These are phyloP conservation scores for Drosophila murphyi DNA, from an alignment of 1,140 invertebrate species.

Conservation along the genomic window DNA sequence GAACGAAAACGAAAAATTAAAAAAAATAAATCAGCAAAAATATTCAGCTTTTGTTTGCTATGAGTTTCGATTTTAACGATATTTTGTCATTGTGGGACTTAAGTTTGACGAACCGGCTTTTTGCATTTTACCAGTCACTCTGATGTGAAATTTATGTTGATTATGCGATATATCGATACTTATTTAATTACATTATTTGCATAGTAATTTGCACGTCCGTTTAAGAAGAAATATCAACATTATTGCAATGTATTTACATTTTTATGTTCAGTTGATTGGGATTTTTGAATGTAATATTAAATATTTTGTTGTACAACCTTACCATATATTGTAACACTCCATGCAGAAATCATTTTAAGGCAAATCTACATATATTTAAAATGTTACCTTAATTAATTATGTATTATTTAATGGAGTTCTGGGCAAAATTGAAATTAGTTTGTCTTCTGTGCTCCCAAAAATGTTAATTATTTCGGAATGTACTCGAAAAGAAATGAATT, in stretches of 20 bases:
- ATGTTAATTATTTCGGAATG: slow-evolving; percentile 64
- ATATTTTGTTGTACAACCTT: neutral
- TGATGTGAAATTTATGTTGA: slow-evolving; percentile 30
- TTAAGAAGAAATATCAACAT: neutral
- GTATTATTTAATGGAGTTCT: neutral
- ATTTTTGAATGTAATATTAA: neutral
- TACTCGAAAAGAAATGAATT: slow-evolving; percentile 33
- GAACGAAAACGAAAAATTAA: slow-evolving; percentile 26
- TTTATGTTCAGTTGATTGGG: neutral
- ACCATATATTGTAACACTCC: neutral
- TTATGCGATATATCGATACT: slow-evolving; percentile 23
- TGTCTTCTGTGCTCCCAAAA: slow-evolving; percentile 26
- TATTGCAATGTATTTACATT: slow-evolving; percentile 4
- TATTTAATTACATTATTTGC: slow-evolving; percentile 38
- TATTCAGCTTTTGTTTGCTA: slow-evolving; percentile 23
- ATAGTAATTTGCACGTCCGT: slow-evolving; percentile 20
- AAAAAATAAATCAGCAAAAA: slow-evolving; percentile 19
- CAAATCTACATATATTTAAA: neutral
- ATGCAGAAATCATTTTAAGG: neutral
- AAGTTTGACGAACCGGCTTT: slow-evolving; percentile 26
- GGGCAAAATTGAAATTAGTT: slow-evolving; percentile 52
- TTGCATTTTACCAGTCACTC: slow-evolving; percentile 23
- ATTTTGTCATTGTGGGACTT: slow-evolving; percentile 29
- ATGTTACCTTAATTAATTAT: neutral
- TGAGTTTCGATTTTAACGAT: slow-evolving; percentile 43